These are phyloP conservation scores for Patella depressa DNA, from an alignment of 2,888 invertebrate genomes.

Conservation along the genomic window DNA sequence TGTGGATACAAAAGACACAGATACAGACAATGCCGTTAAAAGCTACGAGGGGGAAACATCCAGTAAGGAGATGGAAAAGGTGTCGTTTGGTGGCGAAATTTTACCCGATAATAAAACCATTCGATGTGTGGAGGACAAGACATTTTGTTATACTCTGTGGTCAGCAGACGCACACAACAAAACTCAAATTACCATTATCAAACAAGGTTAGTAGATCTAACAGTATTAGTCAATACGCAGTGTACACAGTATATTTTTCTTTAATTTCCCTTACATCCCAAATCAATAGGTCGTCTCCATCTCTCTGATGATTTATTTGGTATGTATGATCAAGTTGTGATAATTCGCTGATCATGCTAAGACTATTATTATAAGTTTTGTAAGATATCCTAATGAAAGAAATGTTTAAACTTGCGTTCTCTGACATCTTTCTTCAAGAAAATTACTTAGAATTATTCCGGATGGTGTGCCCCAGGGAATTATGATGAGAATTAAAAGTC, in stretches of 20 bases:
- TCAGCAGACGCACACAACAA: slow-evolving; percentile 77
- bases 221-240: background rate
- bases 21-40: slow-evolving; percentile 7
- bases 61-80: slow-evolving; percentile 17
- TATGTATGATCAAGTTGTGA: too few relatives aligned
- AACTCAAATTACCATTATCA: slow-evolving; percentile 74
- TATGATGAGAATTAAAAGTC: too few relatives aligned
- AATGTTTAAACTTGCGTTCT: too few relatives aligned
- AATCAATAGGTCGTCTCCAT: too few relatives aligned
- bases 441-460: too few relatives aligned
- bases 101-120: slow-evolving; percentile 40
- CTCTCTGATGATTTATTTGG: too few relatives aligned
- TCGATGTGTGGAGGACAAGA: slow-evolving; percentile 71
- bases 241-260: slow-evolving; percentile 9
- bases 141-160: slow-evolving; percentile 84
- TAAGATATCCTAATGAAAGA: too few relatives aligned
- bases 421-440: too few relatives aligned
- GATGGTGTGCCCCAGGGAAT: too few relatives aligned
- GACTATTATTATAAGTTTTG: too few relatives aligned
- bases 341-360: too few relatives aligned
- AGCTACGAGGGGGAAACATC: slow-evolving; percentile 6
- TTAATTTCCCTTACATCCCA: background rate
- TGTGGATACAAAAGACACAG: background rate
- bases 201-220: slow-evolving; percentile 77
- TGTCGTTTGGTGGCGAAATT: slow-evolving; percentile 26